A percentile compares a stretch with the other conserved stretches of the same genome.
Evolutionary conservation across 1,140 invertebrate genomes (phyloP).

Genomic region (Lucilia sericata): DNA sequence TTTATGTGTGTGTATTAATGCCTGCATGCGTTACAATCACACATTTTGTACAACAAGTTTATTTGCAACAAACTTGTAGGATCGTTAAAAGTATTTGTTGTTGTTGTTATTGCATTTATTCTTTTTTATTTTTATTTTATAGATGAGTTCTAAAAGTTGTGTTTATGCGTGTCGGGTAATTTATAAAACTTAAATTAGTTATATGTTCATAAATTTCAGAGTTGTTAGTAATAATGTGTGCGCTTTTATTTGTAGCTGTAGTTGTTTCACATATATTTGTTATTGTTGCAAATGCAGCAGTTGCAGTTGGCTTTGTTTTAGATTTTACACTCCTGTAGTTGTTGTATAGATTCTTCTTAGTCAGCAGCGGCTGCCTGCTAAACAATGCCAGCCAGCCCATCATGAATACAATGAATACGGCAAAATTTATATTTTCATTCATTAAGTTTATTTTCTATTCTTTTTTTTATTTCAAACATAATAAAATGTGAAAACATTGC

Average conservation of each 20-base stretch:
- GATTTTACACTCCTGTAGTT: background rate
- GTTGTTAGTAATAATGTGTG: slow-evolving; percentile 45
- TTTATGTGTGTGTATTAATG: too few relatives aligned
- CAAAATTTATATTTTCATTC: slow-evolving; percentile 30
- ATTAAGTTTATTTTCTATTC: background rate
- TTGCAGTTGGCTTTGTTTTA: background rate
- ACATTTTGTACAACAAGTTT: background rate
- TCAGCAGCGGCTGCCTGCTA: background rate
- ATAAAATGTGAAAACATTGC: background rate
- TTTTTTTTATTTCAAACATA: background rate
- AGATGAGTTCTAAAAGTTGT: slow-evolving; percentile 45
- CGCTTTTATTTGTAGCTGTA: background rate
- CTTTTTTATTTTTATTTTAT: slow-evolving; percentile 21
- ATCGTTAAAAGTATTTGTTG: slow-evolving; percentile 24
- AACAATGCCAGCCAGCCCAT: too few relatives aligned
- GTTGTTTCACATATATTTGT: background rate
- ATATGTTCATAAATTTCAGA: slow-evolving; percentile 45
- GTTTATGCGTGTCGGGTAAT: slow-evolving; percentile 49
- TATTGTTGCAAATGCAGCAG: background rate
- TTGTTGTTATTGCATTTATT: background rate
- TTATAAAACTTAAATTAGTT: slow-evolving; percentile 50
- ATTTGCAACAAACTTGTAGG: slow-evolving; percentile 15
- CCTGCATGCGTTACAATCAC: background rate
- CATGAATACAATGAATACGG: background rate
- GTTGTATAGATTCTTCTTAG: background rate